These are phyloP conservation scores for Prionailurus viverrinus DNA, from an alignment of 2,113 vertebrate species.

Conservation along the genomic window DNA sequence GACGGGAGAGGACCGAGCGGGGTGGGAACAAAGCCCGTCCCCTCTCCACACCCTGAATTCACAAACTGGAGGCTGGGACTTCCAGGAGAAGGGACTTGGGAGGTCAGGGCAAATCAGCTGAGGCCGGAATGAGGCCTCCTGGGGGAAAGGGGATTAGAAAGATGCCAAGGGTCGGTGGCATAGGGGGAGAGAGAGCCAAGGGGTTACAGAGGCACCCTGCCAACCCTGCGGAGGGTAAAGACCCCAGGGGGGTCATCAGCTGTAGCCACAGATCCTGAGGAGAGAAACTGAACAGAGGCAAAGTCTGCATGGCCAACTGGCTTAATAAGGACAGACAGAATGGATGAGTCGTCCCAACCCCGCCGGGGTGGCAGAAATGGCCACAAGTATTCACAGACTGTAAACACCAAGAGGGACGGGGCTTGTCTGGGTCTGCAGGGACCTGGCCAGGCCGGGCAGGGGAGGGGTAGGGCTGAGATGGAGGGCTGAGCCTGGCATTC, in stretches of 20 bases:
- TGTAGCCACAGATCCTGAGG: neutral
- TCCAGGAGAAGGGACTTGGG: constrained; percentile 36
- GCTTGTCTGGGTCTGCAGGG: constrained; percentile 54
- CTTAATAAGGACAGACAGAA: constrained; percentile 39
- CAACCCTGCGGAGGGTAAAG: neutral
- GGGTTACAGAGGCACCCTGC: neutral
- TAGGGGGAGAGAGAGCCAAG: neutral
- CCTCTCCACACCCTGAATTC: neutral
- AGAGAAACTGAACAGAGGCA: neutral
- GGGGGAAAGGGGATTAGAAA: constrained; percentile 17
- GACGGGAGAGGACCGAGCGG: neutral
- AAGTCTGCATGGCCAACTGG: neutral
- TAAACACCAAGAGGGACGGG: constrained; percentile 61
- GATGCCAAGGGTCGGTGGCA: neutral
- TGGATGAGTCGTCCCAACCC: neutral
- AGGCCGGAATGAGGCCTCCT: neutral
- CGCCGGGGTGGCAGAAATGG: neutral
- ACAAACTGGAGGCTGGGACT: neutral
- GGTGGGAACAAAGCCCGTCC: neutral
- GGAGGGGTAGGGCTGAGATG: neutral
- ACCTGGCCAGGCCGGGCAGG: constrained; percentile 26
- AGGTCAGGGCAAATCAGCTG: neutral
- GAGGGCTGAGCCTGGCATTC: neutral
- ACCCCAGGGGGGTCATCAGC: neutral
- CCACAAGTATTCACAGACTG: constrained; percentile 55